These are phyloP conservation scores for Erythrolamprus reginae DNA, from an alignment of 2,113 vertebrate genomes.

Conservation along the genomic window DNA sequence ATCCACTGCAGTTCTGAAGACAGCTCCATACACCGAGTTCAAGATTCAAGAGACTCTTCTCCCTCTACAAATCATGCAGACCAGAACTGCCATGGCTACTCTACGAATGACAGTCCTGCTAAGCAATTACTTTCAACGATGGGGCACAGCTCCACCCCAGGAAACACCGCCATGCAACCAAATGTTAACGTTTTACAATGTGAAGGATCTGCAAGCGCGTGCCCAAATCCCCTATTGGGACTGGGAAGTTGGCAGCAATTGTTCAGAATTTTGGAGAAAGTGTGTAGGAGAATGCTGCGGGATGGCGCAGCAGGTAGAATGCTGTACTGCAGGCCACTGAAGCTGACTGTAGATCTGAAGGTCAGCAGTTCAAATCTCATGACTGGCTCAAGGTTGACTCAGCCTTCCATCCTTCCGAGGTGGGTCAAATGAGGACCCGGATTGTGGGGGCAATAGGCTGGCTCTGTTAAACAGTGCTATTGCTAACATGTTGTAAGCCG, in stretches of 20 bases:
- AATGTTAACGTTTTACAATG: neutral
- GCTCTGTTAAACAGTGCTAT: too few species aligned
- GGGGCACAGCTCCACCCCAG: neutral
- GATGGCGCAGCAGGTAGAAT: too few species aligned
- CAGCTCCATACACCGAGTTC: neutral
- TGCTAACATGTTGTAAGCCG: too few species aligned
- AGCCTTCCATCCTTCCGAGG: too few species aligned
- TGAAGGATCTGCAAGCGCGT: neutral
- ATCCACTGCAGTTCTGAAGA: neutral
- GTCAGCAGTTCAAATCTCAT: too few species aligned
- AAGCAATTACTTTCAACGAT: neutral
- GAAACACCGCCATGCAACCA: neutral
- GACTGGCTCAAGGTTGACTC: too few species aligned
- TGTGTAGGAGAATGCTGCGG: too few species aligned
- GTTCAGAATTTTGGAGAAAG: neutral
- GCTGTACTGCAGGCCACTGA: too few species aligned
- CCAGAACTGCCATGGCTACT: neutral
- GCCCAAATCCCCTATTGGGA: neutral
- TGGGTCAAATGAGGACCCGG: too few species aligned
- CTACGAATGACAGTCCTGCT: neutral
- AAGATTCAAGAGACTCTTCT: neutral
- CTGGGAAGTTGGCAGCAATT: too few species aligned
- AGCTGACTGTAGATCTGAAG: too few species aligned
- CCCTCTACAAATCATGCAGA: neutral
- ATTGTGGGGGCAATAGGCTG: too few species aligned